These are phyloP conservation scores for Hyppa rectilinea DNA, from an alignment of 2,888 invertebrate species.

Conservation along the genomic window DNA sequence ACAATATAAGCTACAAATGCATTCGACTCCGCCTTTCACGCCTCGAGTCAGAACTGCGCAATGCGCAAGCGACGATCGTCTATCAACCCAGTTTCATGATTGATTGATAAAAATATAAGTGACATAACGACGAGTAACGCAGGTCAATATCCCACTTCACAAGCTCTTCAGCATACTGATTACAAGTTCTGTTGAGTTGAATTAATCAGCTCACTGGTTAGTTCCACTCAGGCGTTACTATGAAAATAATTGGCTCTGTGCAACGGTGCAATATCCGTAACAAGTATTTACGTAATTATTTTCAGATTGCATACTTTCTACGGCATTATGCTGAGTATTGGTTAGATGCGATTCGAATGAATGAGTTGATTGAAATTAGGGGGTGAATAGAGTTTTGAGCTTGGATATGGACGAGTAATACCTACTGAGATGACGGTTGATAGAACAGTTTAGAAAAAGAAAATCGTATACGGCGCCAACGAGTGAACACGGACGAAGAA, in stretches of 20 bases:
- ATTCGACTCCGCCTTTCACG: constrained; percentile 41
- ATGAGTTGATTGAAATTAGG: not conserved
- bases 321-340: constrained; percentile 14
- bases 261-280: constrained; percentile 66
- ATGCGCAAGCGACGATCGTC: constrained; percentile 34
- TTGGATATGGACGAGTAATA: not conserved
- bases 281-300: constrained; percentile 63
- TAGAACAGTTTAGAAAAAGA: not conserved
- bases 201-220: constrained; percentile 35
- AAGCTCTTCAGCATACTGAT: constrained; percentile 21
- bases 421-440: not conserved
- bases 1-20: constrained; percentile 30
- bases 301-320: constrained; percentile 55
- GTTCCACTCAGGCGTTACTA: constrained; percentile 40
- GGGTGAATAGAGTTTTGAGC: not conserved
- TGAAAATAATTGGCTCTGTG: constrained; percentile 53
- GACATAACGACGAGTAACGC: constrained; percentile 42
- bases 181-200: constrained; percentile 19
- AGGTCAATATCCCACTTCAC: constrained; percentile 37
- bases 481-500: too few species aligned
- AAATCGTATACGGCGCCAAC: too few species aligned
- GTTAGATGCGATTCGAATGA: constrained; percentile 15
- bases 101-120: constrained; percentile 55
- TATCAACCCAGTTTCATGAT: constrained; percentile 56
- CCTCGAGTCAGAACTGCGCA: constrained; percentile 23